Conservation (phyloP, 2,888 invertebrate genomes). For the Platynereis dumerilii region DNA sequence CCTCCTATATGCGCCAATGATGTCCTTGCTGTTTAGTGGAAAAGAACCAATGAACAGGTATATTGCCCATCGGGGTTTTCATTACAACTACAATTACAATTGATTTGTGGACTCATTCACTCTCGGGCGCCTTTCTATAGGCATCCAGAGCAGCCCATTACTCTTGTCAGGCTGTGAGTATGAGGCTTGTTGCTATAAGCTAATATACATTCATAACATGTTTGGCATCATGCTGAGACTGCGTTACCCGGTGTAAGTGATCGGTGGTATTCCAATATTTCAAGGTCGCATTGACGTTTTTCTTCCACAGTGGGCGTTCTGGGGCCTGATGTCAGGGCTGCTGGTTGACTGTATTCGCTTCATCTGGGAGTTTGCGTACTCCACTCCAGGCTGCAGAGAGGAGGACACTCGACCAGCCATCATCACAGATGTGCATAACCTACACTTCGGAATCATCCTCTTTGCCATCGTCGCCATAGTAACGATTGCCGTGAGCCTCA, state of each 20-base stretch:
- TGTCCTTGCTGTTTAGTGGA: conserved; percentile 66
- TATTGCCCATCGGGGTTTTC: conserved; percentile 8
- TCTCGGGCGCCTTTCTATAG: no score
- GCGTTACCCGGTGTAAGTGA: no score
- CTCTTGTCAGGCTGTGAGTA: no score
- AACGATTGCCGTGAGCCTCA: conserved; percentile 63
- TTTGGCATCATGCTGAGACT: no score
- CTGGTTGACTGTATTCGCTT: conserved; percentile 66
- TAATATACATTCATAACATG: no score
- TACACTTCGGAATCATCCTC: conserved; percentile 68
- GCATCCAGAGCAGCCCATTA: no score
- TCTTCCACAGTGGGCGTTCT: conserved; percentile 69
- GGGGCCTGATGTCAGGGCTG: conserved; percentile 68
- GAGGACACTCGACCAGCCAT: conserved; percentile 48
- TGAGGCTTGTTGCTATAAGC: no score
- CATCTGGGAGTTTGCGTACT: conserved; percentile 66
- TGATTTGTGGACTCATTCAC: no score
- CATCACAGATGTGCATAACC: conserved; percentile 60
- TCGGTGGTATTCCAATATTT: no score
- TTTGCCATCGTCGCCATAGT: conserved; percentile 63
- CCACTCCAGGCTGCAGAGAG: conserved; percentile 63
- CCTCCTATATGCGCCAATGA: conserved; percentile 68
- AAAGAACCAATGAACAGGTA: conserved; percentile 66
- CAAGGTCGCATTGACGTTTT: no score
- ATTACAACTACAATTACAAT: no score